These are phyloP conservation scores for Cephus spinipes DNA, from an alignment of 2,888 invertebrate genomes.

Conservation along the genomic window DNA sequence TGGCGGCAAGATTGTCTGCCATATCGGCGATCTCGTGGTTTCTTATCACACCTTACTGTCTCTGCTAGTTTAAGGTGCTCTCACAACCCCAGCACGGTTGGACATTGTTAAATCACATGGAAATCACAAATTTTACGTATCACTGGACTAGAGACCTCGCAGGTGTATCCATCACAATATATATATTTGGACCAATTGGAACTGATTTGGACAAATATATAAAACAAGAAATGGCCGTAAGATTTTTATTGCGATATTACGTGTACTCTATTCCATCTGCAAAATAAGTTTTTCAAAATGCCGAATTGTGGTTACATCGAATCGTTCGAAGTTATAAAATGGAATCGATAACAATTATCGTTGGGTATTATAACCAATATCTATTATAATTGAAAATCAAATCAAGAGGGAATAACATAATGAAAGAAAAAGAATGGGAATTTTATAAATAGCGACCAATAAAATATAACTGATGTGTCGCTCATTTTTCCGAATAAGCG, in stretches of 20 bases:
- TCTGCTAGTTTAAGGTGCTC: neutral
- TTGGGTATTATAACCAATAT: neutral
- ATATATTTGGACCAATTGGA: neutral
- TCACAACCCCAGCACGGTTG: neutral
- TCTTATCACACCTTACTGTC: neutral
- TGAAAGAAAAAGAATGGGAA: neutral
- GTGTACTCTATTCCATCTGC: neutral
- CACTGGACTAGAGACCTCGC: neutral
- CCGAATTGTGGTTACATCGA: neutral
- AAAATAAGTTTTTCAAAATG: neutral
- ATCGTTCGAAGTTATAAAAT: neutral
- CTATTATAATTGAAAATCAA: neutral
- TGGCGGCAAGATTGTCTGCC: conserved; percentile 63
- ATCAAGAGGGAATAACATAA: neutral
- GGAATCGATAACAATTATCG: no score
- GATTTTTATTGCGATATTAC: neutral
- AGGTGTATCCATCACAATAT: neutral
- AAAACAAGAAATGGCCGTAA: neutral
- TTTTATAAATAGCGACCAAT: neutral
- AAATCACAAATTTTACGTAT: neutral
- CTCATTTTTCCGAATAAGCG: neutral
- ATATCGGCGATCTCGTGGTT: conserved; percentile 34
- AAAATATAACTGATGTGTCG: neutral
- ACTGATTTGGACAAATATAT: no score
- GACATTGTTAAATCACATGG: no score